A percentile compares a stretch with the other conserved stretches of the same genome.
Conservation (phyloP, 2,113 vertebrate genomes). For the Dasyurus viverrinus region DNA sequence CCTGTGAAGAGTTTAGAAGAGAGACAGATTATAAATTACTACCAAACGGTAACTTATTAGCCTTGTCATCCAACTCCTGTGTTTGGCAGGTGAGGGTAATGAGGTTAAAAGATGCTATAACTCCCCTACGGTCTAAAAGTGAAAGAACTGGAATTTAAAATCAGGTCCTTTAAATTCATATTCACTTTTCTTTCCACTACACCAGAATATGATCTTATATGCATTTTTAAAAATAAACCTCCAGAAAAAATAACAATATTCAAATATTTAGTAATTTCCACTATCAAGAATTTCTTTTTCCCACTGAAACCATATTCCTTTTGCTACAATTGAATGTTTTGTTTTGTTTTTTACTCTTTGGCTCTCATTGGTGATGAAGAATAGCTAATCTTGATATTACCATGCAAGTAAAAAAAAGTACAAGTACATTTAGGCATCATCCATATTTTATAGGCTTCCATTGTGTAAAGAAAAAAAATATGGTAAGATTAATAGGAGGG, state of each 20-base stretch:
- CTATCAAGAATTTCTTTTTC: constrained; percentile 3
- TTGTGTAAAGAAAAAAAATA: neutral
- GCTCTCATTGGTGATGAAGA: neutral
- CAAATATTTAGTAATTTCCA: constrained; percentile 10
- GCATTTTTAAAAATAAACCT: neutral
- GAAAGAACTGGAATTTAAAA: neutral
- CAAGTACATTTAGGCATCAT: neutral
- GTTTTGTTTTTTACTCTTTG: neutral
- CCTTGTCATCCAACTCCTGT: neutral
- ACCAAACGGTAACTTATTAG: neutral
- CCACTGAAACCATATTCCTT: neutral
- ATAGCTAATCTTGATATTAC: neutral
- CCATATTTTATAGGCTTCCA: neutral
- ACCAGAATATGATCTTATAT: neutral
- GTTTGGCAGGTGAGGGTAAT: neutral
- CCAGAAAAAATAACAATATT: neutral
- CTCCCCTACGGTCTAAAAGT: neutral
- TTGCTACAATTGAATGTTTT: neutral
- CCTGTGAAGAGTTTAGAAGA: neutral
- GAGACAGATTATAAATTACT: neutral
- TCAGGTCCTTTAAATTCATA: neutral
- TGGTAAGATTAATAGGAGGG: neutral
- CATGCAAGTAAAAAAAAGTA: neutral
- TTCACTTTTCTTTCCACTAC: neutral
- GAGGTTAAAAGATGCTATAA: neutral